Percentiles rank a stretch among this genome's conserved stretches.
These are phyloP conservation scores for Cricetomys ansorgei DNA, from an alignment of 2,113 vertebrate species.

Conservation along the genomic window DNA sequence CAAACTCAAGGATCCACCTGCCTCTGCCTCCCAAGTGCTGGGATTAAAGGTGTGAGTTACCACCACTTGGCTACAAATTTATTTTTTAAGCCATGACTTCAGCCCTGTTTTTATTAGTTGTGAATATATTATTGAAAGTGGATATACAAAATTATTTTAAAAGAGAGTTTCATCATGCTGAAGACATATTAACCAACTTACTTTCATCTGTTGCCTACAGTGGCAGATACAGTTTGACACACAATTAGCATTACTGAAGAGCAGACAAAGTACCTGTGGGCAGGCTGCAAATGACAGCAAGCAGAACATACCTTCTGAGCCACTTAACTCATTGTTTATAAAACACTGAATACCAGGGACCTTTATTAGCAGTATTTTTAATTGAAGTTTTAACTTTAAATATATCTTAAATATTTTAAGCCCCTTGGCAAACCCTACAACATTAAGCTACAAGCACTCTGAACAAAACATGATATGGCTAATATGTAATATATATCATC, in stretches of 20 bases:
- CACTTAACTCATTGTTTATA: conserved; percentile 24
- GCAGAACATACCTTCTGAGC: conserved; percentile 39
- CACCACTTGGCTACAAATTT: no score
- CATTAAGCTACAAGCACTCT: conserved; percentile 71
- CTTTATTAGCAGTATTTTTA: conserved; percentile 57
- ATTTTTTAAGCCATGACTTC: conserved; percentile 71
- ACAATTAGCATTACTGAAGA: conserved; percentile 13
- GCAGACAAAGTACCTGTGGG: neutral
- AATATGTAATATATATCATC: conserved; percentile 61
- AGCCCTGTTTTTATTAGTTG: conserved; percentile 48
- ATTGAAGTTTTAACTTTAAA: conserved; percentile 58
- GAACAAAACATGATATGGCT: conserved; percentile 70
- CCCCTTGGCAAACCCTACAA: conserved; percentile 10
- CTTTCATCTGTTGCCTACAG: conserved; percentile 38
- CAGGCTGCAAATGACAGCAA: neutral
- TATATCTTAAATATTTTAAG: conserved; percentile 52
- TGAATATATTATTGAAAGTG: conserved; percentile 70
- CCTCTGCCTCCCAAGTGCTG: no score
- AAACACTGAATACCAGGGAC: conserved; percentile 4
- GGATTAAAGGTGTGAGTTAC: no score
- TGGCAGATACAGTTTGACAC: neutral
- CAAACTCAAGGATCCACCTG: no score
- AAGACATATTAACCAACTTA: neutral
- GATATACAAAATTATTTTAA: conserved; percentile 72
- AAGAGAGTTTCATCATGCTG: conserved; percentile 10